Base-by-base conservation (phyloP, 2,797 vertebrate genomes). In the Anolis apletophallus region DNA sequence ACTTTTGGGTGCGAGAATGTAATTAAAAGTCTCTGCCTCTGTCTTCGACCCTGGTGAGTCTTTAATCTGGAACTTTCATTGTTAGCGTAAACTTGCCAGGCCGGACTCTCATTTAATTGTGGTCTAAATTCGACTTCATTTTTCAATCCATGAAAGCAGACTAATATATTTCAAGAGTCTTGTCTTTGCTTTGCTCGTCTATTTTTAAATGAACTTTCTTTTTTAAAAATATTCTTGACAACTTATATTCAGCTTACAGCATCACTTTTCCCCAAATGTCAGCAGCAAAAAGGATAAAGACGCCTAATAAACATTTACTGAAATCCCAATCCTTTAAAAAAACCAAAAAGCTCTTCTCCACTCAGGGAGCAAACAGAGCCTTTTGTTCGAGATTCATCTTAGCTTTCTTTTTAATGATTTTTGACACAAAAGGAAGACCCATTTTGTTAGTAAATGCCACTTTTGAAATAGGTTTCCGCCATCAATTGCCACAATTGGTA, bases 381-480 rank as follows among this genome's bases (percentile, higher is more conserved):
- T 68, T 46, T n/a, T 67, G 32, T n/a, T 64, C 3, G 8, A 34
- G 55, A n/a, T 68, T 81, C 29, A 54, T 34, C n/a, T 81, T 34
- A 29, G n/a, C 11, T 81, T 69, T 71, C 50, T 23, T 55, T 34
- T 67, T 50, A 50, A 68, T 52, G 8, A 54, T 72, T 13, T 23
- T 36, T 50, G 64, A 32, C 71, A 32, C 46, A 71, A 69, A 80
- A 50, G 26, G 46, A 81, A 81, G 32, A 69, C 21, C 16, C 5
- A 54, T 81, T 69, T 54, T 13, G n/a, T 32, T n/a, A 81, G 46
- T 34, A 69, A 71, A 82, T 36, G 23, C 16, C 32, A 71, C 46
- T 82, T 71, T 72, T 82, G n/a, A 82, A 55, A 72, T 26, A 36
- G 68, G 68, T 82, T 82, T 72, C 67, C 34, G 29, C 34, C 50